Conservation (phyloP, 1,140 invertebrate species). For the Helicorthomorpha holstii region DNA sequence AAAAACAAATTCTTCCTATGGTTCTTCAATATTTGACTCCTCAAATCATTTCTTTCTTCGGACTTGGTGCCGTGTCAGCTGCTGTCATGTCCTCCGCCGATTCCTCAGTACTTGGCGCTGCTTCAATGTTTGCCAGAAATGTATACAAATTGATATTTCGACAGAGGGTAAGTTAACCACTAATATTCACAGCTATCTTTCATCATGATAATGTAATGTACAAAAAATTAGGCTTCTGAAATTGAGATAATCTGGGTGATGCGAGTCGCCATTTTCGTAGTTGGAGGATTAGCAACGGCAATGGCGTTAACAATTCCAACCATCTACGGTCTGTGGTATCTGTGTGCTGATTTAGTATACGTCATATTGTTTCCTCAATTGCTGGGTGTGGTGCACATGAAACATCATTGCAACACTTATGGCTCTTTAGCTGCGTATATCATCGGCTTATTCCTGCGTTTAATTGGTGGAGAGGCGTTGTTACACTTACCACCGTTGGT, state of each 20-base stretch:
- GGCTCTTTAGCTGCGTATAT: conserved; percentile 49
- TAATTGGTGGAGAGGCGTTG: conserved; percentile 63
- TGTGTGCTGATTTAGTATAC: conserved; percentile 61
- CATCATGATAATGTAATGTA: conserved; percentile 1
- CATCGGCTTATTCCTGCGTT: conserved; percentile 42
- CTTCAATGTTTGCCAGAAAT: conserved; percentile 96
- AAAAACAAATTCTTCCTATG: conserved; percentile 87
- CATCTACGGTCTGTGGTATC: conserved; percentile 60
- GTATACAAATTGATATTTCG: conserved; percentile 93
- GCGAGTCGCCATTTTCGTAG: conserved; percentile 44
- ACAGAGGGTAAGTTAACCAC: conserved; percentile 45
- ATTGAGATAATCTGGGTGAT: conserved; percentile 57
- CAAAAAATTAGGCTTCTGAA: conserved; percentile 40
- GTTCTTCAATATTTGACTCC: conserved; percentile 92
- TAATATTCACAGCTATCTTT: neutral
- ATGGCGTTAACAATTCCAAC: conserved; percentile 55
- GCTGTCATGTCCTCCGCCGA: conserved; percentile 98
- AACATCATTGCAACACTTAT: conserved; percentile 50
- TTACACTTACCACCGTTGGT: conserved; percentile 66
- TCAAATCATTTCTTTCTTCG: conserved; percentile 85
- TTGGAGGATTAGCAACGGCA: conserved; percentile 45
- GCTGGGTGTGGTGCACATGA: conserved; percentile 55
- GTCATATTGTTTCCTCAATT: conserved; percentile 68
- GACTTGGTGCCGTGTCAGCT: conserved; percentile 91
- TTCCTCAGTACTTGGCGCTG: conserved; percentile 88